Evolutionary conservation across 2,888 invertebrate genomes (phyloP).

Genomic region (Cremastinae sp.): DNA sequence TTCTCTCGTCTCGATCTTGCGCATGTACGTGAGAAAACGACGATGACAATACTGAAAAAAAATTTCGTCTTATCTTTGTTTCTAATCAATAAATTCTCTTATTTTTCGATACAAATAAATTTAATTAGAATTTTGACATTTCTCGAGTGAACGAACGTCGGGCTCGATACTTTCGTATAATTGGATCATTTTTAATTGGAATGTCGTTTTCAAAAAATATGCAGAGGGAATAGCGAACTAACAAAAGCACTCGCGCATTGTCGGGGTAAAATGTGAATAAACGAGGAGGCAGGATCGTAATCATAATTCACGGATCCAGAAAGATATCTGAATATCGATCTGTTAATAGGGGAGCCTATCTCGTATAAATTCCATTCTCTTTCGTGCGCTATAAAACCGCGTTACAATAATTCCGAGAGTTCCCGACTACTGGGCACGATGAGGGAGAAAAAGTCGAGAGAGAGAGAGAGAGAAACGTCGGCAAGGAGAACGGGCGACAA

Average conservation of each 20-base stretch:
- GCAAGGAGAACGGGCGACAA: slow-evolving; percentile 35
- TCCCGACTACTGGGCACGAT: slow-evolving; percentile 42
- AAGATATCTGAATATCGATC: slow-evolving; percentile 49
- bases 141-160: too few species aligned
- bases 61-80: too few species aligned
- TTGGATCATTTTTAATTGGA: too few species aligned
- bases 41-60: too few species aligned
- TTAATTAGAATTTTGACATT: too few species aligned
- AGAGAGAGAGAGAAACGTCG: neutral
- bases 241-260: too few species aligned
- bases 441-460: neutral
- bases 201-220: too few species aligned
- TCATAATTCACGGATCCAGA: slow-evolving; percentile 49
- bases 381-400: slow-evolving; percentile 27
- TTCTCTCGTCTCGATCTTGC: slow-evolving; percentile 15
- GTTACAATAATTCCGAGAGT: slow-evolving; percentile 41
- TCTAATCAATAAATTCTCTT: too few species aligned
- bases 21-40: neutral
- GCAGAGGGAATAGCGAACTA: too few species aligned
- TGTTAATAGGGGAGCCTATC: slow-evolving; percentile 55
- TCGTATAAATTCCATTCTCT: slow-evolving; percentile 55
- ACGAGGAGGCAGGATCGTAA: slow-evolving; percentile 14
- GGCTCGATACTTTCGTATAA: too few species aligned
- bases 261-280: neutral
- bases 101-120: too few species aligned